Evolutionary conservation across 2,113 vertebrate genomes (phyloP).

Genomic region (Leucopsar rothschildi): DNA sequence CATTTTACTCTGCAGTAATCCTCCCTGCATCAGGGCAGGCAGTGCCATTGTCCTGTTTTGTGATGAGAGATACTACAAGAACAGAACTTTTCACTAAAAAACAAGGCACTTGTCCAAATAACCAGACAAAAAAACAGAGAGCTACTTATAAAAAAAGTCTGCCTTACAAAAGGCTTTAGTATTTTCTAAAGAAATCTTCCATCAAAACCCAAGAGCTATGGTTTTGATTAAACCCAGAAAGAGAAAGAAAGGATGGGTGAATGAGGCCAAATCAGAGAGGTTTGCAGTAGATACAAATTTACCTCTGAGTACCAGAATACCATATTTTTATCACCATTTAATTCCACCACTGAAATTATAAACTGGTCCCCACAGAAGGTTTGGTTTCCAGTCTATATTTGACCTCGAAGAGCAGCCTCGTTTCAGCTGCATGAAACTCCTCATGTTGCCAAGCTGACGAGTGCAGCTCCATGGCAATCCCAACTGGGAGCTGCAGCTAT

Average conservation of each 20-base stretch:
- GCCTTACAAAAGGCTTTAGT: background rate
- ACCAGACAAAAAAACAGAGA: background rate
- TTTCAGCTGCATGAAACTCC: background rate
- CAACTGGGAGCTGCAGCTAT: accelerated
- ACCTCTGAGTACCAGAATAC: background rate
- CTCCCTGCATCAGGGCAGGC: background rate
- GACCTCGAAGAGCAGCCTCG: background rate
- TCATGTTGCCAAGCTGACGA: background rate
- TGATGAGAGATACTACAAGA: background rate
- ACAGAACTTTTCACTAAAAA: background rate
- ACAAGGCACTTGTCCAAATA: background rate
- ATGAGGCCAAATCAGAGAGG: background rate
- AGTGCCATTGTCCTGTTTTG: background rate
- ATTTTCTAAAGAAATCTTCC: background rate
- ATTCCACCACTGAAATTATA: background rate
- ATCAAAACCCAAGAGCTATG: background rate
- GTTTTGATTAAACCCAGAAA: background rate
- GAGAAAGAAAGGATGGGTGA: background rate
- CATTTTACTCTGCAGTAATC: background rate
- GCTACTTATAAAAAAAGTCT: background rate
- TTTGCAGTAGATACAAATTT: background rate
- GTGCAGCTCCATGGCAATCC: background rate
- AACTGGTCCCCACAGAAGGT: background rate
- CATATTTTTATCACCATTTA: background rate
- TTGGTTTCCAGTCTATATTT: background rate